These are phyloP conservation scores for Drosophila rhopaloa DNA, from an alignment of 1,140 invertebrate species.

Conservation along the genomic window DNA sequence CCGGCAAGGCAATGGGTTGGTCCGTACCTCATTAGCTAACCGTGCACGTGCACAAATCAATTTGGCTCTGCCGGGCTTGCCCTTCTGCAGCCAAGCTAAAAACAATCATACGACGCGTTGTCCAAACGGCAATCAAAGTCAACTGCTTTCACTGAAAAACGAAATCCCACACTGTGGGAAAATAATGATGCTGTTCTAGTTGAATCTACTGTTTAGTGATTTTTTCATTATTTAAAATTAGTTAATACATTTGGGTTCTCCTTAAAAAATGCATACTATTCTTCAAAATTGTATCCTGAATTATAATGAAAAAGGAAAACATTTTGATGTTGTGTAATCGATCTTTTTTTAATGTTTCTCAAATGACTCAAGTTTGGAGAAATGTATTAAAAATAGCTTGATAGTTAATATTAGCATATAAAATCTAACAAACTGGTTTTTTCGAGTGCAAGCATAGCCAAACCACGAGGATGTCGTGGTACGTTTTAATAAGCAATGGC, in stretches of 20 bases:
- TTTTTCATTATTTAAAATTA: neutral
- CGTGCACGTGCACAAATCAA: slow-evolving; percentile 77
- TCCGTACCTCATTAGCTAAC: slow-evolving; percentile 68
- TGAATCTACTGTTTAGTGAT: neutral
- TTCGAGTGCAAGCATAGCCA: slow-evolving; percentile 9
- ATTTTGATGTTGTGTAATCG: too few species aligned
- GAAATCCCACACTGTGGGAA: slow-evolving; percentile 30
- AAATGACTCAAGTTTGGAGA: too few species aligned
- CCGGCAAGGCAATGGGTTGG: slow-evolving; percentile 14
- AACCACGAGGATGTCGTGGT: slow-evolving; percentile 17
- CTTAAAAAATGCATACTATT: too few species aligned
- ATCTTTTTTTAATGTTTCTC: too few species aligned
- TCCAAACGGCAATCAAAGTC: slow-evolving; percentile 69
- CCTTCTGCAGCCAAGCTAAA: slow-evolving; percentile 33
- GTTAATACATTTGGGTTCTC: too few species aligned
- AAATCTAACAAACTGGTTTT: neutral
- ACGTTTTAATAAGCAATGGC: slow-evolving; percentile 73
- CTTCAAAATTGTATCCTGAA: too few species aligned
- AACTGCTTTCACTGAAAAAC: slow-evolving; percentile 49
- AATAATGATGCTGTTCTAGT: neutral
- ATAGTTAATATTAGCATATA: too few species aligned
- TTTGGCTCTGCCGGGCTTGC: slow-evolving; percentile 48
- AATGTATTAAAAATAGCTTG: too few species aligned
- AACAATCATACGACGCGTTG: slow-evolving; percentile 77
- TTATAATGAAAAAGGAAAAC: too few species aligned